phyloP scores from a whole-genome alignment of 2,113 vertebrate genomes.

The Sylvia atricapilla region DNA sequence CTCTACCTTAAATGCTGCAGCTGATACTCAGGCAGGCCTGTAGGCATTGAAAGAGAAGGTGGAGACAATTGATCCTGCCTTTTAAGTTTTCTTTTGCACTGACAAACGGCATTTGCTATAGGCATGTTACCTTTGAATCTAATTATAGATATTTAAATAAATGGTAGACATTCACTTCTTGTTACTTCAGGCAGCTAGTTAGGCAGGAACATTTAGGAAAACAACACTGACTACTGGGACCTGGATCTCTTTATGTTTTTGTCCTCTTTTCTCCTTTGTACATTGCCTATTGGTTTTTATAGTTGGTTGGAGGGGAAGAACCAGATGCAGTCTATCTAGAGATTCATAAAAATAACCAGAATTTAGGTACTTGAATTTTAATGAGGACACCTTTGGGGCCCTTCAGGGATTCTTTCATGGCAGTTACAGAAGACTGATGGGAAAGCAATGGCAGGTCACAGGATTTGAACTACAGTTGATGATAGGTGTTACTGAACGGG shows the following conservation, averaged over 20 bases:
- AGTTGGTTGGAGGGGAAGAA: background rate
- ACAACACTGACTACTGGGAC: background rate
- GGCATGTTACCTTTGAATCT: background rate
- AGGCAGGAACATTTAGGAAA: background rate
- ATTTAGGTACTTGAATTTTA: background rate
- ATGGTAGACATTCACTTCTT: background rate
- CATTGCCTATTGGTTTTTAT: background rate
- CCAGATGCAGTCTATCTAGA: background rate
- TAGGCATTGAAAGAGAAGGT: background rate
- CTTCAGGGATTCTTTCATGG: background rate
- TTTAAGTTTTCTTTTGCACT: background rate
- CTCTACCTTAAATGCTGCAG: background rate
- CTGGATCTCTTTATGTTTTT: background rate
- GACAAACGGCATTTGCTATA: background rate
- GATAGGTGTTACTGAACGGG: background rate
- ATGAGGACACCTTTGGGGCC: background rate
- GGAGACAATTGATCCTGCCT: background rate
- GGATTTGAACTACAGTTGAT: background rate
- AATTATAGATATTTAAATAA: background rate
- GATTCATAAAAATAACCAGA: background rate
- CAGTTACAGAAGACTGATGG: background rate
- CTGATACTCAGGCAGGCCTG: background rate
- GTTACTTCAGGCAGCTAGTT: background rate
- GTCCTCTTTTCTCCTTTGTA: background rate
- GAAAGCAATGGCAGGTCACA: background rate